phyloP scores from a whole-genome alignment of 2,797 vertebrate genomes.

The Myotis planiceps region DNA sequence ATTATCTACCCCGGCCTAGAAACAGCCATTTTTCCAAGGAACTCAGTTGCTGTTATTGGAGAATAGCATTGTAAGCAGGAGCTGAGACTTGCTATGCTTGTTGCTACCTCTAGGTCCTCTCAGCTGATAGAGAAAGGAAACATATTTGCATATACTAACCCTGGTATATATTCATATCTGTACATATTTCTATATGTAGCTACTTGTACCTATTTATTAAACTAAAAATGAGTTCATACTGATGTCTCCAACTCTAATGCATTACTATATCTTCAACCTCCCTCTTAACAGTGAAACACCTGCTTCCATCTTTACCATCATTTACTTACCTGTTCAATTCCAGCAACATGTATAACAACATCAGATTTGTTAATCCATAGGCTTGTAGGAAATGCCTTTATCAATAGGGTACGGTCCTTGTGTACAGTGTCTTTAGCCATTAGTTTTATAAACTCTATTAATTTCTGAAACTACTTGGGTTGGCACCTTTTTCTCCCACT shows the following conservation, averaged over 20 bases:
- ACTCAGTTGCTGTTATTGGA: not conserved
- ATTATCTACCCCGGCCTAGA: not conserved
- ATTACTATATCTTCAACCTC: not conserved
- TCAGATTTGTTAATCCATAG: not conserved
- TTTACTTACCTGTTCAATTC: not conserved
- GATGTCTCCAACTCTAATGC: not conserved
- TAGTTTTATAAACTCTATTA: not conserved
- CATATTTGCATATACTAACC: not conserved
- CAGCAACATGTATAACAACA: not conserved
- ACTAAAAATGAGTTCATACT: not conserved
- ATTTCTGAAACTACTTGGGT: not conserved
- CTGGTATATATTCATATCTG: not conserved
- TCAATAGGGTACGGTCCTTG: not conserved
- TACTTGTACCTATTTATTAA: not conserved
- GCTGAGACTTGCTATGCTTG: not conserved
- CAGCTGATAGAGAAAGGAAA: not conserved
- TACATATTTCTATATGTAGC: not conserved
- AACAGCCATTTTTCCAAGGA: not conserved
- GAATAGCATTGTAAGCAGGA: not conserved
- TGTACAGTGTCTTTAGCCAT: not conserved
- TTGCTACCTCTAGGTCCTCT: not conserved
- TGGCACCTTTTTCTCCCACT: not conserved
- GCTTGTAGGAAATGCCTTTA: not conserved
- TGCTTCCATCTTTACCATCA: rapidly evolving
- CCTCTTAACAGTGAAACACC: not conserved